Evolutionary conservation across 2,113 vertebrate species (phyloP), one percentile per base, ranked within the genome.

Genomic region (Ictidomys tridecemlineatus): DNA sequence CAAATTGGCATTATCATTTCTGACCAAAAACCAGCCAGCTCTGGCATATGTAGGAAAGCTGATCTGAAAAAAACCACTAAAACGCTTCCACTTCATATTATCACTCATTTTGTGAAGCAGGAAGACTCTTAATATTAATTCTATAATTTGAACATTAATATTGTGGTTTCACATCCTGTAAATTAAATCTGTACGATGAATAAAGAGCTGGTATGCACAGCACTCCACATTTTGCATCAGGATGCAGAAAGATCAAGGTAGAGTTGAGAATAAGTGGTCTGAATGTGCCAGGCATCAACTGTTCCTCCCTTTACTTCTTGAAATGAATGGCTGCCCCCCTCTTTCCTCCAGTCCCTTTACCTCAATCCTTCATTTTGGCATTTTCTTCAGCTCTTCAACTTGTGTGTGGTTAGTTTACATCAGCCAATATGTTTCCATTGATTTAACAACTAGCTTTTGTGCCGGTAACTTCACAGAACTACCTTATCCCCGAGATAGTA

Each of bases 141-240:
- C 76, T 97, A 22, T 96, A 97, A 97, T 97, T 97, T 82, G 22
- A 95, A 58, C 77, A n/a, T 96, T 97, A 97, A 95, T 94, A 76
- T 26, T 96, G 95, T 91, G 96, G 97, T 88, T 97, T 96, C n/a
- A 90, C 32, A 78, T 93, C 90, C 92, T 95, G 85, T 90, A 96
- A 97, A 96, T 97, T 95, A 97, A 95, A 94, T 92, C 67, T 91
- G 56, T 42, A 11, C 63, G 14, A 84, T 97, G 89, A 89, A 63
- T 48, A 91, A 39, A 48, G 37, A 73, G 37, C 67, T 82, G 84
- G 65, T 34, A 56, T 14, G 77, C 7, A 28, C 18, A 77, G 30
- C 30, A 12, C 51, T 30, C 13, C 13, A 39, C 34, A 45, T 28
- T 48, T 56, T 32, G 13, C 37, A 30, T 58, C 12, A 72, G 30